Evolutionary conservation across 2,113 vertebrate species (phyloP).

Genomic region (Mystacornis crossleyi): DNA sequence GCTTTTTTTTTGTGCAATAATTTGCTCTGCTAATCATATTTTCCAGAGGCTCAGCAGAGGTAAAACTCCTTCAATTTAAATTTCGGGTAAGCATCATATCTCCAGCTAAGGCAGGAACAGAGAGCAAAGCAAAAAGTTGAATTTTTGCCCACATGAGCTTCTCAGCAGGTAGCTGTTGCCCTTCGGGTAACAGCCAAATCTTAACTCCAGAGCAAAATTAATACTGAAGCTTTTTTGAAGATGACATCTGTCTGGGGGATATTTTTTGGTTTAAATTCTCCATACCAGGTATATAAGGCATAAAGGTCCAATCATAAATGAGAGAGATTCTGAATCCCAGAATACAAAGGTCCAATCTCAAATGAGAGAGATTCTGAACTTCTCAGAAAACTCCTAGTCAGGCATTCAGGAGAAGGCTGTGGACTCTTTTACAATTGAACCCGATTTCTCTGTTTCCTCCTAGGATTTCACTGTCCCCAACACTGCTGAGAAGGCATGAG

Average conservation of each 20-base stretch:
- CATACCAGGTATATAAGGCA: not conserved
- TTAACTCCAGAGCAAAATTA: not conserved
- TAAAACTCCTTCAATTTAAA: not conserved
- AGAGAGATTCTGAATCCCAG: not conserved
- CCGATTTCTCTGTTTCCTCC: not conserved
- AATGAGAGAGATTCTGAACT: not conserved
- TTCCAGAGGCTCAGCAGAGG: not conserved
- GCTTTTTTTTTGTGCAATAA: not conserved
- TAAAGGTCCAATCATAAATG: not conserved
- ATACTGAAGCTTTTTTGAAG: not conserved
- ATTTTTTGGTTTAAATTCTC: not conserved
- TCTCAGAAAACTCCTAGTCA: not conserved
- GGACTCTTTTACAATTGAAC: not conserved
- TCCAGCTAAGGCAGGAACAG: not conserved
- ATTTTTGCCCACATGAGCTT: not conserved
- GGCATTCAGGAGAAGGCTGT: not conserved
- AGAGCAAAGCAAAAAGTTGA: not conserved
- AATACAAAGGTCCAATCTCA: not conserved
- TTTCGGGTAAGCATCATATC: not conserved
- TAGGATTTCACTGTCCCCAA: not conserved
- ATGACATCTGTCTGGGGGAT: not conserved
- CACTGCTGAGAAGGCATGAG: not conserved
- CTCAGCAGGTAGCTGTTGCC: not conserved
- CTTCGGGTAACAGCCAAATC: not conserved
- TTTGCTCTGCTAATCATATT: conserved; percentile 23